Percentiles rank a stretch among this genome's conserved stretches.
These are phyloP conservation scores for Folsomia manolachei DNA, from an alignment of 2,888 invertebrate species.

Conservation along the genomic window DNA sequence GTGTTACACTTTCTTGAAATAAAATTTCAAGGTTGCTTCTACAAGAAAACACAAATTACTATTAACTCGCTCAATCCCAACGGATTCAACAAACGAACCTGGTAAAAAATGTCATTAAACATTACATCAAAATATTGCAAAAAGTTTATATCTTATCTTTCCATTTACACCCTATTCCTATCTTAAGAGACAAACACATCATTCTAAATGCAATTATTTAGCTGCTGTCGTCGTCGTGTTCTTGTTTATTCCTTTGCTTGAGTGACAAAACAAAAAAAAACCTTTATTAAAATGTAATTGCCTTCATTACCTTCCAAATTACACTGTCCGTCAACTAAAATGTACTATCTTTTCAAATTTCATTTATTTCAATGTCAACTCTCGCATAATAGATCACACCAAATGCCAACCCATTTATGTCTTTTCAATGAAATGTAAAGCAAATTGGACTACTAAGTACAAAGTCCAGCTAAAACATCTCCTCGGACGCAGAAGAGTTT, in stretches of 20 bases:
- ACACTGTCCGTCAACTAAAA: neutral
- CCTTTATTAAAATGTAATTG: slow-evolving; percentile 13
- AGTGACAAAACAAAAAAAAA: neutral
- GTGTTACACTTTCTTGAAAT: no score
- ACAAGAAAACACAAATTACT: no score
- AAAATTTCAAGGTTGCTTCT: no score
- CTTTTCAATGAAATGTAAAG: neutral
- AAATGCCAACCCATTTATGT: neutral
- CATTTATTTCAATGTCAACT: slow-evolving; percentile 3
- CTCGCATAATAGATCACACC: no score
- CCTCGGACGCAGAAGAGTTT: neutral
- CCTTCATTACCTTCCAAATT: slow-evolving; percentile 11
- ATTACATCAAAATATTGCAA: neutral
- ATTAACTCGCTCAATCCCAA: no score
- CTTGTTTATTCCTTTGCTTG: slow-evolving; percentile 16
- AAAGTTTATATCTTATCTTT: neutral
- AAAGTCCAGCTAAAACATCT: neutral
- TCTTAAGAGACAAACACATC: no score
- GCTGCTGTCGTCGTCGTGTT: no score
- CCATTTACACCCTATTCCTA: no score
- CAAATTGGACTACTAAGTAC: neutral
- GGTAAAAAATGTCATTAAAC: neutral
- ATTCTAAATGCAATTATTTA: no score
- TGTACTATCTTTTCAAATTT: neutral
- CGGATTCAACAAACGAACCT: neutral